These are phyloP conservation scores for Yponomeuta sedellus DNA, from an alignment of 2,888 invertebrate species.

Conservation along the genomic window DNA sequence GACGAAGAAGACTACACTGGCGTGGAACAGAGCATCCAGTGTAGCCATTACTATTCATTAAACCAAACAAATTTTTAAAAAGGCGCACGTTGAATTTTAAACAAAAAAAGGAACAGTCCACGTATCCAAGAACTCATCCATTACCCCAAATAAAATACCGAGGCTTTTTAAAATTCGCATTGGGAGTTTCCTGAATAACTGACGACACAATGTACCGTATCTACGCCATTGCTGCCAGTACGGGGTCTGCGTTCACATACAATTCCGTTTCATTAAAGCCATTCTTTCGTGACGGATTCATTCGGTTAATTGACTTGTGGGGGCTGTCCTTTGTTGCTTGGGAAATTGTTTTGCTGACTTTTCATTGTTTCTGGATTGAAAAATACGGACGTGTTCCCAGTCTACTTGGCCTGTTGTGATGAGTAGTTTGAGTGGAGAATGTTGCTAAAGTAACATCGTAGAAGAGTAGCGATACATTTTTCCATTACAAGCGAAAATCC, in stretches of 20 bases:
- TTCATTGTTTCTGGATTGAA: neutral
- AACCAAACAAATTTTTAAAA: too few species aligned
- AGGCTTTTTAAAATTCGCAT: neutral
- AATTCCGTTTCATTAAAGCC: neutral
- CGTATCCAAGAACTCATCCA: too few species aligned
- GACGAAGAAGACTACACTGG: too few species aligned
- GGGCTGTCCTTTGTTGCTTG: neutral
- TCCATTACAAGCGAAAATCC: too few species aligned
- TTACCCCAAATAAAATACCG: neutral
- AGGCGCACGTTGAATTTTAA: too few species aligned
- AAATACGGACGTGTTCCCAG: too few species aligned
- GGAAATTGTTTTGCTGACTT: neutral
- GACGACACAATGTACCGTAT: neutral
- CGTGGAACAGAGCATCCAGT: too few species aligned
- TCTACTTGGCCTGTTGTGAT: too few species aligned
- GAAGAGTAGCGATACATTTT: too few species aligned
- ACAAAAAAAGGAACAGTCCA: too few species aligned
- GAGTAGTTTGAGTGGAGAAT: neutral
- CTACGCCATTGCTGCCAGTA: neutral
- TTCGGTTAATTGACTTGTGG: neutral
- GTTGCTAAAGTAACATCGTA: too few species aligned
- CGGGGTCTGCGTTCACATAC: neutral
- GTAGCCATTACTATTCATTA: too few species aligned
- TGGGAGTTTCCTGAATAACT: neutral
- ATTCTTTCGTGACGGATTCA: slow-evolving; percentile 1